A percentile compares a stretch with the other conserved stretches of the same genome.
Evolutionary conservation across 2,113 vertebrate genomes (phyloP).

Genomic region (Dipodomys ordii): DNA sequence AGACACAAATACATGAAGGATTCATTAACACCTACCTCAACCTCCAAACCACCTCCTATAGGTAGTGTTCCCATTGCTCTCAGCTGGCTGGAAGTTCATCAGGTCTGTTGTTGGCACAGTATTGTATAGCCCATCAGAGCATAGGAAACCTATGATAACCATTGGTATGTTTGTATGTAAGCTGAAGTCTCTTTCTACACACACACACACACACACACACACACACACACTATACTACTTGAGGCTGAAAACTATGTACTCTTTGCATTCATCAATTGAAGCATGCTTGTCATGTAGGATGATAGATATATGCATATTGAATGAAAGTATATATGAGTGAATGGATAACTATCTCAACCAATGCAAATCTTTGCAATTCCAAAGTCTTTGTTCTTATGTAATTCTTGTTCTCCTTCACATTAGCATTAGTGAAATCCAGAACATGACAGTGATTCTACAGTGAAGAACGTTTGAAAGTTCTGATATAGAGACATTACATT

Average conservation of each 20-base stretch:
- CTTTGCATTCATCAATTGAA: constrained; percentile 1
- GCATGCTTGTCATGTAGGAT: neutral
- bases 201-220: neutral
- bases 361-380: neutral
- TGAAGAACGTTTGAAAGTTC: no score
- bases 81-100: neutral
- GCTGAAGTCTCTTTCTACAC: neutral
- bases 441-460: no score
- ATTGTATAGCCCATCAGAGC: neutral
- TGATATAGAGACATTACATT: no score
- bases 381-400: neutral
- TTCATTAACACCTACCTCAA: neutral
- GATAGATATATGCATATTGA: neutral
- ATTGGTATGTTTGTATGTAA: neutral
- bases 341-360: no score
- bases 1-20: neutral
- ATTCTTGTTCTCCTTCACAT: neutral
- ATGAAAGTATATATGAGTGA: neutral
- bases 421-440: neutral
- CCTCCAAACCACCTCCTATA: neutral
- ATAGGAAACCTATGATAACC: neutral
- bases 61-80: neutral
- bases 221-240: neutral
- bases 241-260: neutral
- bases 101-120: neutral